These are phyloP conservation scores for Drosophila lacicola DNA, from an alignment of 2,888 invertebrate species.

Conservation along the genomic window DNA sequence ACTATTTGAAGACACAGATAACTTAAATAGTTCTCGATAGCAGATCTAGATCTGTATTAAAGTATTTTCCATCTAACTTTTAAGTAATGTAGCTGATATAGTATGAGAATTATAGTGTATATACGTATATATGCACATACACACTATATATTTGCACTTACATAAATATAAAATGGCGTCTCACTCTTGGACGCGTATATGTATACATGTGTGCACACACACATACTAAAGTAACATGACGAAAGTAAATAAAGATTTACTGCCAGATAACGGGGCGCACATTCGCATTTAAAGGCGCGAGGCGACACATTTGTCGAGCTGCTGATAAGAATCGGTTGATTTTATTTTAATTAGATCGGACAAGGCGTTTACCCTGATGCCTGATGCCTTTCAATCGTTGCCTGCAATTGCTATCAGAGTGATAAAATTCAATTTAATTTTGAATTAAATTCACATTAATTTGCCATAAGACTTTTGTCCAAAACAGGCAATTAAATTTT, in stretches of 20 bases:
- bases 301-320: slow-evolving; percentile 25
- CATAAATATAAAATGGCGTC: too few species aligned
- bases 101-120: too few species aligned
- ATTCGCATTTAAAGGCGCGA: slow-evolving; percentile 35
- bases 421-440: slow-evolving; percentile 21
- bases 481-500: slow-evolving; percentile 2
- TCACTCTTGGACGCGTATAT: too few species aligned
- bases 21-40: too few species aligned
- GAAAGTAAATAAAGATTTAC: slow-evolving; percentile 47
- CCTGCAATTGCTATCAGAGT: not conserved
- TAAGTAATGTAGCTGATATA: too few species aligned
- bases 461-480: not conserved
- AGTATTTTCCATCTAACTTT: too few species aligned
- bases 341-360: slow-evolving; percentile 35
- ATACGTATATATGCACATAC: too few species aligned
- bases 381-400: slow-evolving; percentile 3
- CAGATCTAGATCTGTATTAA: too few species aligned
- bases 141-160: too few species aligned
- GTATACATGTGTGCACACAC: too few species aligned
- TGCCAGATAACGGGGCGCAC: slow-evolving; percentile 42
- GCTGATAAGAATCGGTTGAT: slow-evolving; percentile 48
- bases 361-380: slow-evolving; percentile 32
- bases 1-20: too few species aligned
- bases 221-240: slow-evolving; percentile 6
- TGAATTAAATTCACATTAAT: slow-evolving; percentile 46